phyloP scores from a whole-genome alignment of 2,888 invertebrate species.

The Mimumesa dahlbomi region DNA sequence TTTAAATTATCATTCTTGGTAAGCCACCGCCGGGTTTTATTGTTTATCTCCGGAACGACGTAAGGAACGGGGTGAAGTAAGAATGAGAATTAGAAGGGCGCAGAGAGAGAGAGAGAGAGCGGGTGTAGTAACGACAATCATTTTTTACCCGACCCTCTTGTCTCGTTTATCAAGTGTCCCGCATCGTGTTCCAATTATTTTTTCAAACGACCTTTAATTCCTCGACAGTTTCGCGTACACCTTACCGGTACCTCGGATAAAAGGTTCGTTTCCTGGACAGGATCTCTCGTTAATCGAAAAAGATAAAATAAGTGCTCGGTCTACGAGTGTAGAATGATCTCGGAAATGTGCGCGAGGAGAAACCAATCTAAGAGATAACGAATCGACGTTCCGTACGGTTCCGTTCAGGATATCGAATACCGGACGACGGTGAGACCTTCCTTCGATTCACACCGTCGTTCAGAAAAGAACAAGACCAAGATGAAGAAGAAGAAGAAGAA shows the following conservation, averaged over 20 bases:
- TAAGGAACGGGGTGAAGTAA: slow-evolving; percentile 40
- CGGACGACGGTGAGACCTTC: slow-evolving; percentile 7
- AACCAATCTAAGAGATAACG: slow-evolving; percentile 46
- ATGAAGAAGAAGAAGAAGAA: neutral
- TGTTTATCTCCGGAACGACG: slow-evolving; percentile 60
- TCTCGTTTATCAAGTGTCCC: slow-evolving; percentile 66
- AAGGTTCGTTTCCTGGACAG: slow-evolving; percentile 35
- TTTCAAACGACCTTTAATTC: slow-evolving; percentile 26
- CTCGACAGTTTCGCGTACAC: neutral
- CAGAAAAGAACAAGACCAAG: no score
- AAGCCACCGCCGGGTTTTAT: slow-evolving; percentile 63
- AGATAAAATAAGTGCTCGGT: slow-evolving; percentile 8
- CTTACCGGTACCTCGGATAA: neutral
- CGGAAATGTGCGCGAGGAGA: slow-evolving; percentile 34
- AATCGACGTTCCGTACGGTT: slow-evolving; percentile 48
- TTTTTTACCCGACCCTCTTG: slow-evolving; percentile 7
- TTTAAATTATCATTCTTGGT: slow-evolving; percentile 78
- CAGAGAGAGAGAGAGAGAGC: neutral
- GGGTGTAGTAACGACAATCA: slow-evolving; percentile 23
- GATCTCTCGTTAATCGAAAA: slow-evolving; percentile 21
- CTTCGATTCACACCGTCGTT: neutral
- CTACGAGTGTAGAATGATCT: slow-evolving; percentile 31
- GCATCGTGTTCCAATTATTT: slow-evolving; percentile 50
- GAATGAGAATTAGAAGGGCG: slow-evolving; percentile 3
- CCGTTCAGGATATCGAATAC: slow-evolving; percentile 52